phyloP scores from a whole-genome alignment of 1,140 invertebrate species.

The Batillaria attramentaria region DNA sequence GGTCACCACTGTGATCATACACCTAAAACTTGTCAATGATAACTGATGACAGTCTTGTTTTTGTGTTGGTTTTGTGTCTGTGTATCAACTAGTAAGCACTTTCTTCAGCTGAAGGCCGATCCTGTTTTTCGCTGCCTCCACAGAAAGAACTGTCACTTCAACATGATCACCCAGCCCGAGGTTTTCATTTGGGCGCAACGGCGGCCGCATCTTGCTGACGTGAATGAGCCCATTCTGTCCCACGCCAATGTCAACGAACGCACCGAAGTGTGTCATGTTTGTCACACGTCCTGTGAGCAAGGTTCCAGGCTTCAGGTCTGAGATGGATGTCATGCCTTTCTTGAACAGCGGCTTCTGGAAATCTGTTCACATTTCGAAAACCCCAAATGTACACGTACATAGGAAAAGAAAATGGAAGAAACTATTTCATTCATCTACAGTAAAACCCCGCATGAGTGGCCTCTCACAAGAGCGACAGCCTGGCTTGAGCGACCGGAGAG shows the following conservation, averaged over 20 bases:
- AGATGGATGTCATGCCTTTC: conserved; percentile 76
- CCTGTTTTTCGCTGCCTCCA: conserved; percentile 74
- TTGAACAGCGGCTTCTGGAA: conserved; percentile 80
- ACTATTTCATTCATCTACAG: neutral
- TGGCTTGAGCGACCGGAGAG: too few species aligned
- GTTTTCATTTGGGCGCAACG: conserved; percentile 59
- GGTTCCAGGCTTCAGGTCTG: conserved; percentile 76
- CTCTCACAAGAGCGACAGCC: neutral
- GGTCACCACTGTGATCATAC: too few species aligned
- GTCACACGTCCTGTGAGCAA: conserved; percentile 74
- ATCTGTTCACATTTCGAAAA: conserved; percentile 68
- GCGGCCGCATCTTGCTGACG: conserved; percentile 57
- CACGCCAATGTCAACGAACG: conserved; percentile 91
- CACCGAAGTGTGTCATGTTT: conserved; percentile 91
- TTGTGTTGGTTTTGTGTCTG: too few species aligned
- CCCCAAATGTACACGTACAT: too few species aligned
- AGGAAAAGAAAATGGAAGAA: neutral
- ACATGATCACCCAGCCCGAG: conserved; percentile 82
- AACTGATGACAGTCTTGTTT: too few species aligned
- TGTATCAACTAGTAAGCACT: neutral
- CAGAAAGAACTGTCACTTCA: conserved; percentile 75
- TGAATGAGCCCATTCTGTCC: conserved; percentile 85
- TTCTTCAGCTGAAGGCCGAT: conserved; percentile 72
- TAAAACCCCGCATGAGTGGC: neutral
- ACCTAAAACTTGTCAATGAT: too few species aligned